phyloP scores from a whole-genome alignment of 2,888 invertebrate genomes.

The Drosophila mimetica region DNA sequence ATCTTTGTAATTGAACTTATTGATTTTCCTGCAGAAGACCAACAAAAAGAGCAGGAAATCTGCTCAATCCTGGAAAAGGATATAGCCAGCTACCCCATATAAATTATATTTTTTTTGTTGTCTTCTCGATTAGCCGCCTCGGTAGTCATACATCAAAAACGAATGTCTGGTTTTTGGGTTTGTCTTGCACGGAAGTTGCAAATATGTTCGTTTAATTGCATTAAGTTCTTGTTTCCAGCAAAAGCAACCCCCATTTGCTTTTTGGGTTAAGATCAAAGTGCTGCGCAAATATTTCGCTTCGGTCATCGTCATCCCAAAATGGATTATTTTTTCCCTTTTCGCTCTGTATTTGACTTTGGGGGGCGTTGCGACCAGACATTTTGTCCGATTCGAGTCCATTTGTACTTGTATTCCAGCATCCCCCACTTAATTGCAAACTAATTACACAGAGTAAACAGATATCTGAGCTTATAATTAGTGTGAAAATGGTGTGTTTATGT shows the following conservation, averaged over 20 bases:
- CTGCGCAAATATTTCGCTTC: constrained; percentile 68
- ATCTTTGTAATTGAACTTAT: constrained; percentile 65
- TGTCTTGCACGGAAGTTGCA: constrained; percentile 64
- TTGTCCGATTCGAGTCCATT: constrained; percentile 72
- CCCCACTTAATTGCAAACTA: constrained; percentile 72
- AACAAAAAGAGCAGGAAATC: constrained; percentile 18
- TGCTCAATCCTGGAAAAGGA: constrained; percentile 3
- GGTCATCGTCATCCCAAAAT: constrained; percentile 47
- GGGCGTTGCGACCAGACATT: constrained; percentile 54
- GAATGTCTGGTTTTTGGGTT: constrained; percentile 41
- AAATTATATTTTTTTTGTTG: constrained; percentile 2
- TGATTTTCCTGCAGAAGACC: constrained; percentile 57
- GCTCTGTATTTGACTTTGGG: constrained; percentile 26
- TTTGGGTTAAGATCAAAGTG: constrained; percentile 68
- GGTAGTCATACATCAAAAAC: constrained; percentile 66
- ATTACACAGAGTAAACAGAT: constrained; percentile 66
- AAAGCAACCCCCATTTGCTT: constrained; percentile 43
- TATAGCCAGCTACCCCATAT: constrained; percentile 17
- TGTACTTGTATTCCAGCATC: constrained; percentile 52
- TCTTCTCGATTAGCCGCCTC: constrained; percentile 71
- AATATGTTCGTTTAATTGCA: constrained; percentile 81
- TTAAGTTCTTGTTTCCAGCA: constrained; percentile 56
- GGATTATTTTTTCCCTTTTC: constrained; percentile 43
- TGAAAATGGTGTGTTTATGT: constrained; percentile 39
- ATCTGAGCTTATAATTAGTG: constrained; percentile 44